A percentile compares a stretch with the other conserved stretches of the same genome.
phyloP scores from a whole-genome alignment of 1,140 invertebrate species.

The Philotrypesis tridentata region DNA sequence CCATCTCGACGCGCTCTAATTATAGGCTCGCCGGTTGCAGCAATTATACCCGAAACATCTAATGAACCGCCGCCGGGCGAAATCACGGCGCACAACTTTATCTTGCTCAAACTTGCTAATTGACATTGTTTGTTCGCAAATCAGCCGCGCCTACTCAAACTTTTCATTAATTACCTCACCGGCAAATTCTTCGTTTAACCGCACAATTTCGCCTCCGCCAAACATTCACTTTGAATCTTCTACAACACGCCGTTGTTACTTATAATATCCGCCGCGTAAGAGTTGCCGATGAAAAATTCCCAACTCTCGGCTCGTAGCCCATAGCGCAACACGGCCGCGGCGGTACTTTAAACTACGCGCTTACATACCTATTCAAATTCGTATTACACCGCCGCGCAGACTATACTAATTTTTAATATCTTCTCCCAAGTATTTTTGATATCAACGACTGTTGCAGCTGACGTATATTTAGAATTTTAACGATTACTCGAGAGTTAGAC shows the following conservation, averaged over 20 bases:
- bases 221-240: background rate
- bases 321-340: background rate
- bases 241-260: background rate
- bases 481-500: too few species aligned
- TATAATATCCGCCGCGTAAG: background rate
- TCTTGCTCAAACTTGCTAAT: background rate
- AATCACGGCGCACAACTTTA: background rate
- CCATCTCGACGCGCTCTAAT: too few species aligned
- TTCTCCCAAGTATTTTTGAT: background rate
- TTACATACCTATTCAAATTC: background rate
- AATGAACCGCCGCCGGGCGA: constrained; percentile 21
- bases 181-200: constrained; percentile 7
- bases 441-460: background rate
- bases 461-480: background rate
- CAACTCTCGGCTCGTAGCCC: background rate
- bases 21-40: too few species aligned
- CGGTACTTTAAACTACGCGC: too few species aligned
- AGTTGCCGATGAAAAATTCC: background rate
- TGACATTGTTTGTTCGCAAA: background rate
- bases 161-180: constrained; percentile 4
- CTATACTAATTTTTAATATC: background rate
- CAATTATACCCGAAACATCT: constrained; percentile 11
- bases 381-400: background rate
- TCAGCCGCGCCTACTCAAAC: background rate
- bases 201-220: background rate